Base-by-base conservation (phyloP, 2,113 vertebrate species). In the Bettongia penicillata region DNA sequence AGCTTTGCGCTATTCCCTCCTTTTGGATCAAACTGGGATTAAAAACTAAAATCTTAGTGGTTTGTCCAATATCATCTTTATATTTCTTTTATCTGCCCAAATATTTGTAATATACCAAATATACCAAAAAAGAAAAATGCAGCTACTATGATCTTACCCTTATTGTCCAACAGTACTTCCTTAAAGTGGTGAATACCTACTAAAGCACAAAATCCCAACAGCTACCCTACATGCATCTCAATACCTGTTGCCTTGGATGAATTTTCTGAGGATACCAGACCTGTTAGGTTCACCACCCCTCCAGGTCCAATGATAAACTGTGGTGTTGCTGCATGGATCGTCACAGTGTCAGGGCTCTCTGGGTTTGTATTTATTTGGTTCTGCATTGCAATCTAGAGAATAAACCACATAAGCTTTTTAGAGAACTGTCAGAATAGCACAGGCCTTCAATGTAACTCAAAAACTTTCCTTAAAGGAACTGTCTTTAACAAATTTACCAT, bases 341-440 rank as follows among this genome's bases (percentile, higher is more conserved):
- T 99, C 98, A 99, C 98, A 91, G 99, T 99, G 97, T 99, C 99
- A 0, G 99, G 99, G 51, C 99, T 99, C 98, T 99, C 99, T 3
- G 99, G 99, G 94, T 99, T 99, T 0, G 99, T 99, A 91, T 99
- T 99, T 98, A 99, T 99, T 98, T 99, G 99, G 98, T 99, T 99
- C 98, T 99, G 99, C 99, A 99, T 99, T 93, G 99, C 99, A 98
- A 99, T 99, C 99, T 99, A 95, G 51, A 92, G 89, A 37, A 97
- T 47, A 98, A 97, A 97, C 96, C 10, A 55, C 9, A 96, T 92
- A 9, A 96, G 4, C 2, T 48, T 53, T 95, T 97, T 91, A 97
- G 95, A 95, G 93, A 95, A 94, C 5, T 95, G 92, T 12, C 19
- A 91, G 68, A 77, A 96, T 2, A 57, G 48, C 47, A 97, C 22